phyloP scores from a whole-genome alignment of 2,888 invertebrate genomes.

The Petrolisthes cinctipes region DNA sequence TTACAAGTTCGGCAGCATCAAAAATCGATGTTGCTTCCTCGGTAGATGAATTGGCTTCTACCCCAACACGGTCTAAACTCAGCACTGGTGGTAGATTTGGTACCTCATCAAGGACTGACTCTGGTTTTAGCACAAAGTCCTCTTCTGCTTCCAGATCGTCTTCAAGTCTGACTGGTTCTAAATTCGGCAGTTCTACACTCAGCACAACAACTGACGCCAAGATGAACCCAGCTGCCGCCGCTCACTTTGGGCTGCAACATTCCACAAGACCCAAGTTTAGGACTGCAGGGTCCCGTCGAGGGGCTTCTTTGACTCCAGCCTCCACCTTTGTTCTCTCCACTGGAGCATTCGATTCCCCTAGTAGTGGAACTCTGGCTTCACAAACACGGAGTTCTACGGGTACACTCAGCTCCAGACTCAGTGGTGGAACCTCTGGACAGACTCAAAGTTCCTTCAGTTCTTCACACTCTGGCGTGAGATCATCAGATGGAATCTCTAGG shows the following conservation, averaged over 20 bases:
- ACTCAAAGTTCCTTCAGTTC: background rate
- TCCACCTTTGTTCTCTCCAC: background rate
- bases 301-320: background rate
- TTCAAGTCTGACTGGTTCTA: background rate
- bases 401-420: background rate
- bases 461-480: background rate
- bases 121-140: background rate
- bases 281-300: background rate
- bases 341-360: background rate
- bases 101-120: background rate
- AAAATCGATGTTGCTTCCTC: background rate
- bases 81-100: background rate
- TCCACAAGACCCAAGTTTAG: background rate
- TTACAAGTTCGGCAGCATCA: conserved; percentile 6
- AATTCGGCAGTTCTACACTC: background rate
- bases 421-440: conserved; percentile 6
- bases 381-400: background rate
- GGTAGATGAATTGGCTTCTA: background rate
- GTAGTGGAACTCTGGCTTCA: background rate
- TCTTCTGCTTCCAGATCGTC: background rate
- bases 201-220: background rate
- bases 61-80: background rate
- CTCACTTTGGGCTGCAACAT: background rate
- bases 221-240: background rate
- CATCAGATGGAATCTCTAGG: background rate